Base-by-base conservation (phyloP, 1,140 invertebrate genomes). In the Yoshiicerus persimilis region DNA sequence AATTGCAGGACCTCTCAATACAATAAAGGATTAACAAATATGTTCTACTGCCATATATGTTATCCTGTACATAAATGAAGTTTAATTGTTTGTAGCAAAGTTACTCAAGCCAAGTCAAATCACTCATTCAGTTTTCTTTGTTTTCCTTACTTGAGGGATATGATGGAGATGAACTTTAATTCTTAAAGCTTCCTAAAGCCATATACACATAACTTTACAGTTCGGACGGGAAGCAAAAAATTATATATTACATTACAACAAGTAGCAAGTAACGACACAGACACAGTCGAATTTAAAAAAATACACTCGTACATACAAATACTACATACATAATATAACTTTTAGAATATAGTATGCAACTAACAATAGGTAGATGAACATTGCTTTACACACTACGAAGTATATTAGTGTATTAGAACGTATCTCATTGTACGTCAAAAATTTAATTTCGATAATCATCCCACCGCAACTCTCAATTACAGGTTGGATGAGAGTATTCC, bases 401-500 rank as follows among this genome's bases (percentile, higher is more conserved):
- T 34, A 34, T 11, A 36, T n/a, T 36, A n/a, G 34, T 32, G 9
- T 32, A 80, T 34, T n/a, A n/a, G n/a, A n/a, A 80, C 32, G 38
- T 36, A 80, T 80, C 75, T 13, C 32, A 80, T 80, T 80, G 75
- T 80, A n/a, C 32, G 38, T 80, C 75, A 36, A 32, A 80, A 80
- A 80, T 80, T 80, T 36, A 34, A 80, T 80, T 80, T 80, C 75
- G 75, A 80, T 36, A 80, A 80, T 80, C 75, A 80, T 80, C 75
- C 75, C 75, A 80, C 34, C 75, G 75, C 75, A 80, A 80, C 75
- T 32, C 32, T 80, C 32, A 80, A 80, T 80, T 80, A 80, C 75
- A 80, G 75, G 32, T 32, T 80, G 32, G n/a, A 80, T 80, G 34
- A 38, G 75, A 80, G 34, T 80, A n/a, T 80, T 36, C 16, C 10